Evolutionary conservation across 2,113 vertebrate genomes (phyloP).

Genomic region (Sardina pilchardus): DNA sequence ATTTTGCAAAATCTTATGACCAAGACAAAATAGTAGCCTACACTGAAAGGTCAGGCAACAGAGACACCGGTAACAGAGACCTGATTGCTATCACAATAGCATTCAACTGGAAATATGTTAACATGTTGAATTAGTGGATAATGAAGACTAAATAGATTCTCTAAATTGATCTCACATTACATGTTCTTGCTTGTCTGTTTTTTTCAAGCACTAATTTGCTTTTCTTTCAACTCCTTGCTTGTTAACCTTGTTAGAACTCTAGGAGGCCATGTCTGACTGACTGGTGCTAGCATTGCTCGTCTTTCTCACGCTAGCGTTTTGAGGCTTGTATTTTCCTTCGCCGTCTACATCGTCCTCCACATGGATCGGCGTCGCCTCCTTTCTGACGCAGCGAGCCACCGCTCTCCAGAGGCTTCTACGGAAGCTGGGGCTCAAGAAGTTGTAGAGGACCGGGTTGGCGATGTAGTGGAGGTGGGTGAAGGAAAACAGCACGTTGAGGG

Average conservation of each 20-base stretch:
- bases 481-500: conserved; percentile 73
- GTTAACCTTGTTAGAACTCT: background rate
- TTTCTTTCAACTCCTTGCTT: background rate
- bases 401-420: conserved; percentile 63
- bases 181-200: conserved; percentile 13
- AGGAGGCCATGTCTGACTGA: conserved; percentile 71
- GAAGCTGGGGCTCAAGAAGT: conserved; percentile 79
- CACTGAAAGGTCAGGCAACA: background rate
- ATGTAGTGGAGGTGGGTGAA: conserved; percentile 77
- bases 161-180: background rate
- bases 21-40: no score
- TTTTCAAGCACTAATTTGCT: background rate
- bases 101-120: background rate
- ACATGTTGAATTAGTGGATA: background rate
- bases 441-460: conserved; percentile 81
- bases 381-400: conserved; percentile 74
- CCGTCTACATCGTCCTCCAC: background rate
- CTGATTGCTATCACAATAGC: background rate
- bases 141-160: background rate
- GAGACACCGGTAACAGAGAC: background rate
- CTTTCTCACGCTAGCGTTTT: background rate
- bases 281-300: conserved; percentile 70
- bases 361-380: conserved; percentile 44
- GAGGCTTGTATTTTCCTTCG: background rate
- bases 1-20: background rate